These are phyloP conservation scores for Eueremaeus valkanovi DNA, from an alignment of 2,888 invertebrate genomes.

Conservation along the genomic window DNA sequence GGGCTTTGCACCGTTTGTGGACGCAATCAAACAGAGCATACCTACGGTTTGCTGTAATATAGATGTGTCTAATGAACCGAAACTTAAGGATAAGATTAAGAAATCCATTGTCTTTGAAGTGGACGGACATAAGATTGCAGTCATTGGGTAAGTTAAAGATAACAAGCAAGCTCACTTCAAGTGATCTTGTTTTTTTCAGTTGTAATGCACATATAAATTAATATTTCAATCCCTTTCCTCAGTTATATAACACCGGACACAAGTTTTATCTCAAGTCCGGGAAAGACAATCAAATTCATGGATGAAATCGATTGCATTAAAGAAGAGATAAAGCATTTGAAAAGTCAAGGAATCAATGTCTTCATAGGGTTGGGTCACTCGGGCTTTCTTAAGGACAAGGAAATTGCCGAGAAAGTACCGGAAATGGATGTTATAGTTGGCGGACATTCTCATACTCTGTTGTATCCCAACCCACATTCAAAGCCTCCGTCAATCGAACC, in stretches of 20 bases:
- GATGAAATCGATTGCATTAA: constrained; percentile 68
- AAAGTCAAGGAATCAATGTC: constrained; percentile 66
- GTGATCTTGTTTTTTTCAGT: neutral
- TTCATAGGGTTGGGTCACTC: constrained; percentile 60
- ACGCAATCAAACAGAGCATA: neutral
- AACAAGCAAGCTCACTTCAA: too few relatives aligned
- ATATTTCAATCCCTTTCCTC: too few relatives aligned
- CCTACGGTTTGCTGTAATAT: constrained; percentile 30
- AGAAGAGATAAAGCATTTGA: constrained; percentile 62
- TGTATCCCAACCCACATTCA: constrained; percentile 52
- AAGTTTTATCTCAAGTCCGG: constrained; percentile 55
- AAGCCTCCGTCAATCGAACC: constrained; percentile 69
- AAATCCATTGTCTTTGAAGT: constrained; percentile 20
- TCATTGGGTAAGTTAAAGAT: neutral
- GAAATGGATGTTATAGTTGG: constrained; percentile 82
- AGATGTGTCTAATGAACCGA: constrained; percentile 14
- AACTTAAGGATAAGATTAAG: constrained; percentile 16
- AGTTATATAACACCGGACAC: constrained; percentile 79
- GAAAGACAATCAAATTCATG: constrained; percentile 52
- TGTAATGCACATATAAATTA: neutral
- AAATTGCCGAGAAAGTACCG: constrained; percentile 67
- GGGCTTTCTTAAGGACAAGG: constrained; percentile 5
- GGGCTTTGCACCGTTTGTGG: constrained; percentile 18
- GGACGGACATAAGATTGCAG: neutral
- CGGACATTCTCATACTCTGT: constrained; percentile 61